Evolutionary conservation across 2,113 vertebrate genomes (phyloP), one percentile per base, ranked within the genome.

Genomic region (Arizona elegans): DNA sequence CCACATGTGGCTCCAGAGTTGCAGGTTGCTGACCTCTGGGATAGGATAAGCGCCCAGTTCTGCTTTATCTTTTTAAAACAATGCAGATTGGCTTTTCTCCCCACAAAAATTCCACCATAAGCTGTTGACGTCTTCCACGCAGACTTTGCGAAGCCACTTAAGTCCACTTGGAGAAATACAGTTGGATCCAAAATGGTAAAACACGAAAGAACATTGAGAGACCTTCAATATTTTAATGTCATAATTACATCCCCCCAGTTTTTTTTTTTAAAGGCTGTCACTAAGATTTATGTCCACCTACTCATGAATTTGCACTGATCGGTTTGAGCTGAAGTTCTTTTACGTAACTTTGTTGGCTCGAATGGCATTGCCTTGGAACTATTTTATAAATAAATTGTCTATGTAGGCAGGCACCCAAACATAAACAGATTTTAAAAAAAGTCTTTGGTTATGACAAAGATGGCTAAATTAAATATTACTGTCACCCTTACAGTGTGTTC

Each of bases 401-500:
- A 5, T 50, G 21, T 58, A 58, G 58, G 47, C 53, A 56, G n/a
- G 21, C 17, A 56, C 87, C 10, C 87, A 50, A 47, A 93, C 92
- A 38, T n/a, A 90, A 86, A 53, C 59, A 59, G 43, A 89, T 56
- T 38, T 2, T n/a, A 38, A 86, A n/a, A 38, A 86, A 81, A 53
- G 29, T 59, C 33, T 21, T 90, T 62, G 47, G 19, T 87, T 88
- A 87, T 53, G 86, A 87, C 54, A 21, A 88, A 87, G 95, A 95
- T 96, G 93, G 92, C 96, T 96, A 93, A 62, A 93, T 92, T 13
- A 56, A 13, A 92, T 94, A 91, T 96, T 90, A 92, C 93, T 93
- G 88, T 94, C 93, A 93, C 89, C 93, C 93, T 96, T 93, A 3
- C 93, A 90, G 43, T 87, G 87, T 1, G 89, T 93, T 91, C 86